Percentiles rank a stretch among this genome's conserved stretches.
Conservation (phyloP, 2,888 invertebrate genomes). For the Leptinotarsa juncta region DNA sequence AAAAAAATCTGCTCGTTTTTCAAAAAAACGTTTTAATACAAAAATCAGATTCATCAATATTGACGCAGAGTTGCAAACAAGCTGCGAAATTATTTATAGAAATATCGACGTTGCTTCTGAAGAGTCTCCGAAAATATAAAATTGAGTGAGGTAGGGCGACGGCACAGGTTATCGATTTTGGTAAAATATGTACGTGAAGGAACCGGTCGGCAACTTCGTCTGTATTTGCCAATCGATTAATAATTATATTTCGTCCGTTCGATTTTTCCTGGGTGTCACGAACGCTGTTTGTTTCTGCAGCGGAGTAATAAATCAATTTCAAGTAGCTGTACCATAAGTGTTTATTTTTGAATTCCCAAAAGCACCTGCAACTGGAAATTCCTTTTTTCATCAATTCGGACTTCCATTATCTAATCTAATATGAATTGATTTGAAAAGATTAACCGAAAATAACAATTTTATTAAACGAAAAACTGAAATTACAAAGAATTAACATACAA, state of each 20-base stretch:
- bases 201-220: conserved; percentile 26
- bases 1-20: not conserved
- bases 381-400: too few relatives aligned
- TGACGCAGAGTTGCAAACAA: not conserved
- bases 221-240: conserved; percentile 27
- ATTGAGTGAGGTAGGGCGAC: conserved; percentile 47
- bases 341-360: too few relatives aligned
- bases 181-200: conserved; percentile 38
- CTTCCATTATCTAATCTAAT: too few relatives aligned
- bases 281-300: too few relatives aligned
- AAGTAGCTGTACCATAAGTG: too few relatives aligned
- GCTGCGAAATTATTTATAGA: conserved; percentile 42
- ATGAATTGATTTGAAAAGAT: too few relatives aligned
- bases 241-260: conserved; percentile 16
- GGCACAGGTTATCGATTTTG: conserved; percentile 41
- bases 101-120: conserved; percentile 40
- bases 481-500: too few relatives aligned
- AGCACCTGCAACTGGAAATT: too few relatives aligned
- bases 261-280: conserved; percentile 2
- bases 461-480: too few relatives aligned
- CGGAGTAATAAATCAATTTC: too few relatives aligned
- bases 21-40: not conserved
- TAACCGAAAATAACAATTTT: too few relatives aligned
- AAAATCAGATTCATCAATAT: not conserved
- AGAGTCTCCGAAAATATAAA: conserved; percentile 44